Base-by-base conservation (phyloP, 2,797 vertebrate species). In the Pipistrellus pygmaeus region DNA sequence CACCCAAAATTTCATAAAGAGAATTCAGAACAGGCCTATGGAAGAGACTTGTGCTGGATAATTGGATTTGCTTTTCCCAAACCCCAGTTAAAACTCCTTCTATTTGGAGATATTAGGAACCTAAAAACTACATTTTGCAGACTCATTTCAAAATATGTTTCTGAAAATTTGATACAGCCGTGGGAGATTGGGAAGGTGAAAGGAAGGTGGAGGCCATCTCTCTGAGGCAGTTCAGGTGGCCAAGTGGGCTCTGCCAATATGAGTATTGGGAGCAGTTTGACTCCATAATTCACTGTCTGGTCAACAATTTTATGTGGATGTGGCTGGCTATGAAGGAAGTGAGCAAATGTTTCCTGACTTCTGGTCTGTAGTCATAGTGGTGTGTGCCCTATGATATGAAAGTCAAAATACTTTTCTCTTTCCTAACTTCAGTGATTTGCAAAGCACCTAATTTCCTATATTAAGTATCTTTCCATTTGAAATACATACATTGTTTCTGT, bases 171-270 rank as follows among this genome's bases (percentile, higher is more conserved):
- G 41, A 75, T 78, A 72, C 9, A 80, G n/a, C 85, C 23, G 46
- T 95, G 60, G 91, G 53, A 91, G 55, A 53, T 72, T n/a, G 88
- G 46, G 46, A 93, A 96, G 32, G 35, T 60, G 10, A 32, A 86
- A 95, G 23, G 15, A 41, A 30, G 25, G 38, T 17, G 15, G 9
- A 71, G 15, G 77, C 30, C 23, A 30, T 66, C 68, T 88, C 71
- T 93, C 53, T 46, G 60, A 93, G 69, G 9, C 35, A 75, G 25
- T 60, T 88, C 30, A 90, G 32, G 57, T 78, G 38, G 27, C 44
- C 55, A 77, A 71, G 46, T 73, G 32, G 38, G 35, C 55, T 75
- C n/a, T 53, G 17, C 44, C 46, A 18, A 38, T 12, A 64, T 46
- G 69, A 93, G 32, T 32, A 12, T 51, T 88, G 71, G 78, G 32